Percentiles rank a stretch among this genome's conserved stretches.
Evolutionary conservation across 2,888 invertebrate species (phyloP).

Genomic region (Mythimna albipuncta): DNA sequence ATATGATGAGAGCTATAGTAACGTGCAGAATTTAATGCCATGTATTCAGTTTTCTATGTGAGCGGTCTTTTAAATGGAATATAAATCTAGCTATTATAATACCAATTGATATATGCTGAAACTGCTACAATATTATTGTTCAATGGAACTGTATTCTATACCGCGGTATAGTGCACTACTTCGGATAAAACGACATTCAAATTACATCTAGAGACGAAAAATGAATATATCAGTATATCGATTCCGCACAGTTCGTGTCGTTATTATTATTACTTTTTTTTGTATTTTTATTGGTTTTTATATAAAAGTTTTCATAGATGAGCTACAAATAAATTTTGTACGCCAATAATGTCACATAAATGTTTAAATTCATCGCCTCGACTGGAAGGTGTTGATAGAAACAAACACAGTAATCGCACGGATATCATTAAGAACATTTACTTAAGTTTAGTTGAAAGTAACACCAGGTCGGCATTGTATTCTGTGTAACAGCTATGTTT

Average conservation of each 20-base stretch:
- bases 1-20: conserved; percentile 50
- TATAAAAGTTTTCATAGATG: conserved; percentile 50
- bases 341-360: conserved; percentile 50
- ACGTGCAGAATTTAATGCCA: conserved; percentile 54
- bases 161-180: not conserved
- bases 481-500: conserved; percentile 33
- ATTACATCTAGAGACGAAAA: conserved; percentile 42
- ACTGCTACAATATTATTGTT: conserved; percentile 26
- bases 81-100: conserved; percentile 45
- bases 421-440: conserved; percentile 47
- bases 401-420: conserved; percentile 40
- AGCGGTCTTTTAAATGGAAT: conserved; percentile 42
- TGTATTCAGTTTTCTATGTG: conserved; percentile 56
- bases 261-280: conserved; percentile 42
- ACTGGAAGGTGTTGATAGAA: conserved; percentile 36
- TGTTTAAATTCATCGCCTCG: conserved; percentile 50
- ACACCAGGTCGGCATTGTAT: conserved; percentile 36
- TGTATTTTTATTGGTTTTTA: conserved; percentile 47
- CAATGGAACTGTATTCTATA: conserved; percentile 11
- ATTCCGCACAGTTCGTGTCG: conserved; percentile 56
- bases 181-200: conserved; percentile 22
- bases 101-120: conserved; percentile 22
- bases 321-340: conserved; percentile 62
- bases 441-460: conserved; percentile 57
- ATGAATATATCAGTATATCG: conserved; percentile 43